Evolutionary conservation across 2,888 invertebrate species (phyloP).

Genomic region (Melanotus villosus): DNA sequence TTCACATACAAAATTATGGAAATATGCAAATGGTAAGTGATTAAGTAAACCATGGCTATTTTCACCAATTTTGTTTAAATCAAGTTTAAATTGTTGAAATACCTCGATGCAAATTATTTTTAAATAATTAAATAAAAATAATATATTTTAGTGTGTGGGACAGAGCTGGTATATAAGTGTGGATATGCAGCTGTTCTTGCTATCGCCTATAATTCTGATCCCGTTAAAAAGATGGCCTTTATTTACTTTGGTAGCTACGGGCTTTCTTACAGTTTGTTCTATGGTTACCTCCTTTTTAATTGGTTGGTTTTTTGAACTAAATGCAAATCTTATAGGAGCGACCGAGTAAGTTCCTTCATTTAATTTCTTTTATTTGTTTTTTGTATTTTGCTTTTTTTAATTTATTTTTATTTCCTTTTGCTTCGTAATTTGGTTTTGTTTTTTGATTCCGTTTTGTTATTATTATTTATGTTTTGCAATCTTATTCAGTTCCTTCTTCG

Average conservation of each 20-base stretch:
- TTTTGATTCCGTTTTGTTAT: no score
- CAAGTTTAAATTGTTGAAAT: no score
- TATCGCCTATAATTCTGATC: slow-evolving; percentile 67
- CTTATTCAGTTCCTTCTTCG: no score
- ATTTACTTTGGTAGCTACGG: neutral
- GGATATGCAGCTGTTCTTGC: slow-evolving; percentile 65
- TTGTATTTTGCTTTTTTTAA: neutral
- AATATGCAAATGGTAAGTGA: no score
- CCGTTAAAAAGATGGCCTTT: slow-evolving; percentile 55
- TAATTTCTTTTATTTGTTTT: neutral
- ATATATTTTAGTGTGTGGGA: neutral
- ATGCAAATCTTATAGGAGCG: neutral
- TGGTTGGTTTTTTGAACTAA: neutral
- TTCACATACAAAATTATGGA: slow-evolving; percentile 1
- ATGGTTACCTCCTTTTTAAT: neutral
- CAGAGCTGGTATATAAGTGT: slow-evolving; percentile 5
- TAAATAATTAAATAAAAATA: neutral
- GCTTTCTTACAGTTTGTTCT: neutral
- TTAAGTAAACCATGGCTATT: no score
- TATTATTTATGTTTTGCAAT: no score
- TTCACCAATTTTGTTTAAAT: no score
- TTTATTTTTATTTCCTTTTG: no score
- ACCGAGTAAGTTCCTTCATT: slow-evolving; percentile 4
- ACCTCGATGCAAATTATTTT: no score
- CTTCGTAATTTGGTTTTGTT: no score